Base-by-base conservation (phyloP, 2,888 invertebrate genomes). In the Scrobipalpa costella region DNA sequence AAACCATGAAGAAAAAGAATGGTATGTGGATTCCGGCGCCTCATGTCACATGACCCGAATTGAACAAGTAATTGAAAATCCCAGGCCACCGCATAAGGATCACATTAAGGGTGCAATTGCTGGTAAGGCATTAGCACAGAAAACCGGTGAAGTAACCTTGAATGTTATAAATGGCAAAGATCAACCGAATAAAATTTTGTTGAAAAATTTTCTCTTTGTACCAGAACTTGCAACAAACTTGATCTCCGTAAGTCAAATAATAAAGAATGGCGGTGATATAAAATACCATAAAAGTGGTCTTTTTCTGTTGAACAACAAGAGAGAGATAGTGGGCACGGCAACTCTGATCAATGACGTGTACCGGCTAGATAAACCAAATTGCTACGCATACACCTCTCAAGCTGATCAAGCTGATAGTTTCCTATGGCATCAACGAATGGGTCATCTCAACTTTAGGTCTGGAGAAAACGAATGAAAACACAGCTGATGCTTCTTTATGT, bases 11-110 rank as follows among this genome's bases (percentile, higher is more conserved):
- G 11, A 36, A 9, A 59, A 66, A 36, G 36, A 47, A 1, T 70
- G 67, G 67, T 70, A 66, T 49, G 61, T 74, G 0, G 71, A 73
- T 57, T 73, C 73, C 0, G 72, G 70, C 0, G 71, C 73, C 0
- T 61, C 71, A 9, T 65, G 66, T 67, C 73, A 74, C 19, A 72
- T 73, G 69, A 59, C 68, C 0, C 66, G 15, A 47, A n/a, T 38
- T 57, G 2, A 15, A 11, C n/a, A 47, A 7, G 13, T 47, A 7
- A n/a, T 47, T 47, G 15, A 47, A 13, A 3, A 3, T 9, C 7
- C 5, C 11, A 11, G 11, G 38, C 9, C 11, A 9, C 1, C 38
- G 1, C 38, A 9, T 38, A 9, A n/a, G n/a, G n/a, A n/a, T n/a
- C n/a, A n/a, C n/a, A n/a, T n/a, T n/a, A n/a, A n/a, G n/a, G n/a